These are phyloP conservation scores for Stenichneumon culpator DNA, from an alignment of 2,888 invertebrate species.

Conservation along the genomic window DNA sequence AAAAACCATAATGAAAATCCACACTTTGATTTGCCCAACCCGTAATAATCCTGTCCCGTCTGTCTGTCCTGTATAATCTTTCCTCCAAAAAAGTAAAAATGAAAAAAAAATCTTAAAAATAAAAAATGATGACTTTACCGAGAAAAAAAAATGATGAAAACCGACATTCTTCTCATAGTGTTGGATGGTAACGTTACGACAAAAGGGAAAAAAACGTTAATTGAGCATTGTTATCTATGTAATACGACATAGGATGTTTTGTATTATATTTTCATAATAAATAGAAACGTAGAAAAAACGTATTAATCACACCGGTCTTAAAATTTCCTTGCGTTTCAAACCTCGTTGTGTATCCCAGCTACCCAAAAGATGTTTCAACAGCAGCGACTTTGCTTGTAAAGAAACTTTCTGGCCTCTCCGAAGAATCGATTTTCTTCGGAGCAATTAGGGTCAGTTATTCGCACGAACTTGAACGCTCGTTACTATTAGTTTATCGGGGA, in stretches of 20 bases:
- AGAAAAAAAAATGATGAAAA: slow-evolving; percentile 54
- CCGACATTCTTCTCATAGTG: slow-evolving; percentile 81
- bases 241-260: slow-evolving; percentile 86
- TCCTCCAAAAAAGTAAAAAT: slow-evolving; percentile 41
- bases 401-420: neutral
- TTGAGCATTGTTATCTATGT: slow-evolving; percentile 85
- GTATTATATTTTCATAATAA: slow-evolving; percentile 87
- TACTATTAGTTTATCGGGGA: slow-evolving; percentile 23
- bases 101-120: slow-evolving; percentile 57
- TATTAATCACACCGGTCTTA: slow-evolving; percentile 79
- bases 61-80: slow-evolving; percentile 49
- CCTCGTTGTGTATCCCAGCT: neutral
- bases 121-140: slow-evolving; percentile 64
- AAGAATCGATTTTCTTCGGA: slow-evolving; percentile 56
- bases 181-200: slow-evolving; percentile 83
- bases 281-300: slow-evolving; percentile 86
- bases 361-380: neutral
- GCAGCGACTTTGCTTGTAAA: neutral
- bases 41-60: slow-evolving; percentile 60
- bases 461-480: slow-evolving; percentile 53
- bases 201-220: slow-evolving; percentile 82
- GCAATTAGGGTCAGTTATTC: slow-evolving; percentile 65
- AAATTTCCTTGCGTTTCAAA: slow-evolving; percentile 23
- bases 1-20: slow-evolving; percentile 51
- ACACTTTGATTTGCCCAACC: slow-evolving; percentile 74